Conservation (phyloP, 2,888 invertebrate genomes). For the Drosophila helvetica region DNA sequence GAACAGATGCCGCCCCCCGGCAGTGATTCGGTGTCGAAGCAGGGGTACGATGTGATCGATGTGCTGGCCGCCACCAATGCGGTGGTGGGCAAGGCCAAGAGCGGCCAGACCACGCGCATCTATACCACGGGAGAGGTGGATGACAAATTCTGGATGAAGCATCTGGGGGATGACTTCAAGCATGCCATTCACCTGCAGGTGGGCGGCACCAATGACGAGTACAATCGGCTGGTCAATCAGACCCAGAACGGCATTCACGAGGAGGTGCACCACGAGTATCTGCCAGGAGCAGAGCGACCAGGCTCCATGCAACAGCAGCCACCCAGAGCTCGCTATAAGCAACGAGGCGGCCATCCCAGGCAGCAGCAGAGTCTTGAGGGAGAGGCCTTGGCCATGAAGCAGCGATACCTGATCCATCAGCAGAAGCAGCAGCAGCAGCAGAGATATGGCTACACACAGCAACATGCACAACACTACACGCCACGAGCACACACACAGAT, state of each 20-base stretch:
- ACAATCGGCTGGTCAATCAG: constrained; percentile 65
- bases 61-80: constrained; percentile 57
- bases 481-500: constrained; percentile 24
- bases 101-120: constrained; percentile 74
- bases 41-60: constrained; percentile 69
- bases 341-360: constrained; percentile 7
- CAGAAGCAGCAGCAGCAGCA: constrained; percentile 17
- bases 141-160: constrained; percentile 79
- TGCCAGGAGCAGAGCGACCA: constrained; percentile 63
- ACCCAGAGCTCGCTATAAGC: constrained; percentile 8
- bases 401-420: constrained; percentile 41
- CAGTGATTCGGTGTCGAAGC: background rate
- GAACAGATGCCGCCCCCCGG: background rate
- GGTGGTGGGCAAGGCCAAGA: constrained; percentile 46
- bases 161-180: constrained; percentile 80
- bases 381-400: constrained; percentile 47
- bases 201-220: constrained; percentile 64
- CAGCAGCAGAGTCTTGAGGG: constrained; percentile 36
- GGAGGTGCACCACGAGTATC: constrained; percentile 68
- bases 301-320: constrained; percentile 14
- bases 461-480: constrained; percentile 25
- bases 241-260: constrained; percentile 61
- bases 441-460: constrained; percentile 13
- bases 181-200: constrained; percentile 80
- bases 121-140: constrained; percentile 74